A percentile compares a stretch with the other conserved stretches of the same genome.
phyloP scores from a whole-genome alignment of 1,140 invertebrate genomes.

The Ceratosolen solmsi region DNA sequence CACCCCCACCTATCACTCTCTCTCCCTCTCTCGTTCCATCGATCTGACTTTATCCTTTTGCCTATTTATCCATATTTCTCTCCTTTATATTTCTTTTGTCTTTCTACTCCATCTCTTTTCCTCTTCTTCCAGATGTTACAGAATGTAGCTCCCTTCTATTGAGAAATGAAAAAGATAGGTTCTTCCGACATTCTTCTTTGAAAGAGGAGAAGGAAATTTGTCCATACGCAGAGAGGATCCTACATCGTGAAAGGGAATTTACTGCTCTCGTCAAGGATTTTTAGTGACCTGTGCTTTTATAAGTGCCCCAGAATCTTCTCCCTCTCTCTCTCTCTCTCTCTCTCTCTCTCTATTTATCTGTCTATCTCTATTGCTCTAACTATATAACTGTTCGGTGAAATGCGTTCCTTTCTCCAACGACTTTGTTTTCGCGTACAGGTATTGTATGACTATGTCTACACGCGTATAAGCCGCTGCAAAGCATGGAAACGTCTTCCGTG shows the following conservation, averaged over 20 bases:
- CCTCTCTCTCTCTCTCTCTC: background rate
- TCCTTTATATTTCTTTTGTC: slow-evolving; percentile 31
- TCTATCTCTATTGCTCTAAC: background rate
- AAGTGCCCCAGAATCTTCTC: slow-evolving; percentile 2
- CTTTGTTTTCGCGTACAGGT: slow-evolving; percentile 28
- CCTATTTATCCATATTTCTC: slow-evolving; percentile 32
- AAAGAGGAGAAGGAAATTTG: background rate
- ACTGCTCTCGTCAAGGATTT: slow-evolving; percentile 48
- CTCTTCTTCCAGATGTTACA: slow-evolving; percentile 27
- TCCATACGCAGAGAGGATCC: slow-evolving; percentile 15
- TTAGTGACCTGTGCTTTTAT: slow-evolving; percentile 44
- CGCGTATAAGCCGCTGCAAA: background rate
- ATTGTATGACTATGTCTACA: slow-evolving; percentile 14
- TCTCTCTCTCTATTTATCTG: background rate
- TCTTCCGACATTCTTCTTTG: slow-evolving; percentile 31
- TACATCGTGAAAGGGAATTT: slow-evolving; percentile 47
- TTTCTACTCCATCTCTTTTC: slow-evolving; percentile 25
- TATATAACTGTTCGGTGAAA: background rate
- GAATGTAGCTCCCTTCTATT: slow-evolving; percentile 15
- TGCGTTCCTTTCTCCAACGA: background rate
- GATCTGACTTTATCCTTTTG: background rate
- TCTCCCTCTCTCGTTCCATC: background rate
- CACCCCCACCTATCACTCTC: background rate
- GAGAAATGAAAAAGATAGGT: slow-evolving; percentile 37
- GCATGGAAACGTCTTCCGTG: slow-evolving; percentile 12